Percentiles rank a stretch among this genome's conserved stretches.
phyloP scores from a whole-genome alignment of 1,140 invertebrate species.

The Anastrepha ludens region DNA sequence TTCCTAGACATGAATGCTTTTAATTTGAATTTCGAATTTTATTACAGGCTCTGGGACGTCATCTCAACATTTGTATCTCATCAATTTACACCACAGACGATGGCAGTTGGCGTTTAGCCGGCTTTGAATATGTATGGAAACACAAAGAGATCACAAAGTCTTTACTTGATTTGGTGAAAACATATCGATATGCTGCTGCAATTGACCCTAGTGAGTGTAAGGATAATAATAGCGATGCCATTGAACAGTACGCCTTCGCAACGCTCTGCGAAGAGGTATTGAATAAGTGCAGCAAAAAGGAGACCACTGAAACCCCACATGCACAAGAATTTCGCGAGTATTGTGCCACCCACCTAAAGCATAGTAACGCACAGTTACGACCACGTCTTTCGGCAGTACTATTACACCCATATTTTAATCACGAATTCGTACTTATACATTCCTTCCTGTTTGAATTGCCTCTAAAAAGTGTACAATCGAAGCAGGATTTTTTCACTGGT shows the following conservation, averaged over 20 bases:
- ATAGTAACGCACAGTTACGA: constrained; percentile 77
- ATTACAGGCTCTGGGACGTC: constrained; percentile 80
- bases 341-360: constrained; percentile 80
- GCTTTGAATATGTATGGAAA: constrained; percentile 85
- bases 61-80: constrained; percentile 87
- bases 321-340: constrained; percentile 81
- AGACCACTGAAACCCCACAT: constrained; percentile 65
- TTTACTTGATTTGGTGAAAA: constrained; percentile 81
- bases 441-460: constrained; percentile 88
- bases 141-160: constrained; percentile 80
- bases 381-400: constrained; percentile 80
- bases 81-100: constrained; percentile 88
- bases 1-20: background rate
- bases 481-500: constrained; percentile 83
- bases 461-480: constrained; percentile 84
- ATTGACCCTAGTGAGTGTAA: constrained; percentile 83
- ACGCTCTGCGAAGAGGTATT: constrained; percentile 85
- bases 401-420: constrained; percentile 85
- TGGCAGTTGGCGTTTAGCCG: constrained; percentile 88
- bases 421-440: constrained; percentile 88
- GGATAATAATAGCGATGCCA: constrained; percentile 72
- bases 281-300: constrained; percentile 73
- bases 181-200: constrained; percentile 80
- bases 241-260: constrained; percentile 89
- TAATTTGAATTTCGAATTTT: background rate